Conservation (phyloP, 2,113 vertebrate species). For the Etheostoma cragini region DNA sequence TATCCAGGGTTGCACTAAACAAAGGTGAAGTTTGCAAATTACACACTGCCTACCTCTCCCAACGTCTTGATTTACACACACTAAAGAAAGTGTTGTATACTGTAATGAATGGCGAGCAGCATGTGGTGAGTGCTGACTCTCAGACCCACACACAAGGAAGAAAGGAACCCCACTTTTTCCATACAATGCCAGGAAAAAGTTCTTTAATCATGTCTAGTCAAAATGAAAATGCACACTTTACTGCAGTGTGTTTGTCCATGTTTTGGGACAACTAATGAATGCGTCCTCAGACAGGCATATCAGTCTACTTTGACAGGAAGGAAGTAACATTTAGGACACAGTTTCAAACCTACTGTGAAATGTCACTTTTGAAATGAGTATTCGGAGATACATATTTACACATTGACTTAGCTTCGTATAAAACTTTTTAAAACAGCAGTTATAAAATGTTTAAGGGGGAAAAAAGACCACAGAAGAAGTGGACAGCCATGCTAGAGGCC, state of each 20-base stretch:
- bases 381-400: neutral
- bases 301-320: neutral
- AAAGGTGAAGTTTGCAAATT: neutral
- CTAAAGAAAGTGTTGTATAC: neutral
- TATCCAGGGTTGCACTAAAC: neutral
- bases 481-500: neutral
- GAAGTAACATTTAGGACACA: neutral
- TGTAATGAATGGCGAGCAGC: neutral
- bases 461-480: neutral
- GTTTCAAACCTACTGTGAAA: neutral
- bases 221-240: neutral
- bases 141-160: neutral
- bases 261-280: neutral
- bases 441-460: neutral
- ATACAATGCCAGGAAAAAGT: neutral
- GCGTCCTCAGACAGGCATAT: constrained; percentile 2
- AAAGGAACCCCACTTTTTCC: neutral
- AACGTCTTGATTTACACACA: neutral
- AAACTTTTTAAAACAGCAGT: neutral
- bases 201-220: neutral
- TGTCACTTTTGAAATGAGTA: too few species aligned
- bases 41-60: neutral
- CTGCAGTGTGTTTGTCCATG: neutral
- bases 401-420: neutral
- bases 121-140: neutral